Evolutionary conservation across 2,888 invertebrate species (phyloP), one percentile per base, ranked within the genome.

Genomic region (Scaeva pyrastri): DNA sequence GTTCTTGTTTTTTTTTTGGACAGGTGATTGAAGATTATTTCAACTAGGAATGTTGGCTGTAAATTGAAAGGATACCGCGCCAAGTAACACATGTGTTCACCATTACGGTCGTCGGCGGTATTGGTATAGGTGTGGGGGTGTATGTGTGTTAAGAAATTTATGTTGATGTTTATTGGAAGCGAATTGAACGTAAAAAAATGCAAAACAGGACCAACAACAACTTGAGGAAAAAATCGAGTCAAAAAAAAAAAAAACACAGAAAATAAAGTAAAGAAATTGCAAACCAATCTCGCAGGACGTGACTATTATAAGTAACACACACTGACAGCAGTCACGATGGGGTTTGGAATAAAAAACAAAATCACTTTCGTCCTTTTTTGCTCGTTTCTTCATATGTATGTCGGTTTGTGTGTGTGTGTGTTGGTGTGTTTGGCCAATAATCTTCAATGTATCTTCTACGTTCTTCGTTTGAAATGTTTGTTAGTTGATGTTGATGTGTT

Each of bases 141-240:
- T 12, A 55, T 31, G 48, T 45, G 73, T 8, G 43, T 36, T 48
- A 31, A n/a, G 62, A 87, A 78, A 87, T 88, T 88, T 88, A 88
- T 88, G 87, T 73, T 87, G 88, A 88, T 88, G 87, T 79, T 88
- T 88, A 88, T 88, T 87, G 88, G 82, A 88, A 88, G 88, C 48
- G 87, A 87, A 88, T 84, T 85, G 74, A 84, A 81, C 72, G 66
- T 62, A 74, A 64, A 74, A 39, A 60, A 78, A 83, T 73, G 62
- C 73, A 77, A 83, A 83, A 36, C 77, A 74, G 56, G 26, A 14
- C 56, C 56, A 45, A 68, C 56, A 21, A 39, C 19, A 55, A 39
- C 21, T 41, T 10, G 4, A 8, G 23, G 64, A 26, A 19, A 48
- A 11, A 23, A 50, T 23, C n/a, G 31, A 12, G 12, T 8, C 36